Evolutionary conservation across 2,113 vertebrate species (phyloP), one percentile per base, ranked within the genome.

Genomic region (Sisor rabdophorus): DNA sequence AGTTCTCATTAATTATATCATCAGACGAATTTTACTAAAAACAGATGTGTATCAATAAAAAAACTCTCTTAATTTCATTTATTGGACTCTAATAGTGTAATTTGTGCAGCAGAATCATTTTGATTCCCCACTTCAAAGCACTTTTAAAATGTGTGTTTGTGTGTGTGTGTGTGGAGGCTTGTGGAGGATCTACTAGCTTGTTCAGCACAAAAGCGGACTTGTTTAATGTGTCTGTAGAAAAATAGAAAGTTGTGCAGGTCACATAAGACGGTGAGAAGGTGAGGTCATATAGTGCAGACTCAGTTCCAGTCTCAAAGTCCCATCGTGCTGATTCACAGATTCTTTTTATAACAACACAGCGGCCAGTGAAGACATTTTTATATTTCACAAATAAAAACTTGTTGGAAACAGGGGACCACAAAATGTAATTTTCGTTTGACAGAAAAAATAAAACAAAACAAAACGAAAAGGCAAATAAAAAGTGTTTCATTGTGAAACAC

Each of bases 131-230:
- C 17, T 50, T 40, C 53, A 59, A 48, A 63, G 11, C 24, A 52
- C 11, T 54, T n/a, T 22, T 0, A 1, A 52, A 53, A 58, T 63
- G 53, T 75, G 80, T 59, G 79, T 79, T 73, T 68, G 56, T 61
- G 52, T 74, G 80, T 61, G 52, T 74, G 80, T 59, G 79, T 79
- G 73, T 65, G 54, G 64, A 56, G 79, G 71, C 11, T 71, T 80
- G 73, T 47, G 69, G 64, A 50, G 69, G 53, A 75, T 74, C 60
- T 76, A 67, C 81, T 71, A 79, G 77, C 79, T 80, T 76, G 79
- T 75, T 32, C 71, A 53, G 59, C 80, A 91, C 81, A 91, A 89
- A 88, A 89, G 84, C 53, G 79, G 67, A 79, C 86, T 87, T 91
- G 78, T 75, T 77, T 16, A 24, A 17, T n/a, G n/a, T n/a, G n/a